Conservation (phyloP, 2,113 vertebrate genomes). For the Caranx melampygus region DNA sequence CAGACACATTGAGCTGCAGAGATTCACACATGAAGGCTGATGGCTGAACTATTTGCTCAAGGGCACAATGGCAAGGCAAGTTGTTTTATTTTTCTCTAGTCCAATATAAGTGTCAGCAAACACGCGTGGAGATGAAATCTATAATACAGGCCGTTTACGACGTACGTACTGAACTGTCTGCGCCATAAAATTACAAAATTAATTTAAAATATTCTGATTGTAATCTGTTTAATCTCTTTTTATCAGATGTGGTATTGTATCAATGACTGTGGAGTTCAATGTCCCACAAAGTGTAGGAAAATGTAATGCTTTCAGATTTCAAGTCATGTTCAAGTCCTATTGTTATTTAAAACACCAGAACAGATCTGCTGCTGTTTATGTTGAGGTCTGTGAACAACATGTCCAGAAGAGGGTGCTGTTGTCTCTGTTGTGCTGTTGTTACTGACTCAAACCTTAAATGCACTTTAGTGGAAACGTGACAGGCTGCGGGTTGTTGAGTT, state of each 20-base stretch:
- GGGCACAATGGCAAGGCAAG: neutral
- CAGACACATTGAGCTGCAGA: neutral
- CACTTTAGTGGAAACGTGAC: slow-evolving; percentile 59
- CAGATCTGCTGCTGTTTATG: neutral
- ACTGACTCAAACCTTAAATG: slow-evolving; percentile 2
- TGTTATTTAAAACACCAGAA: neutral
- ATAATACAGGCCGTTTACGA: slow-evolving; percentile 8
- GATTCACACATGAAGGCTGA: neutral
- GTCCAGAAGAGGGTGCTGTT: slow-evolving; percentile 34
- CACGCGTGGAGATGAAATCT: neutral
- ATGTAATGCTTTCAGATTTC: no score
- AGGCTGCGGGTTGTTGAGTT: neutral
- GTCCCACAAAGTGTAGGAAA: no score
- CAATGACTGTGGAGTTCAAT: no score
- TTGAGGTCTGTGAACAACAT: neutral
- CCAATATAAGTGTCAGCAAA: neutral
- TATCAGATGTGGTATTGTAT: no score
- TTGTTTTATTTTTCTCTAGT: neutral
- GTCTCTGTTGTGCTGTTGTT: neutral
- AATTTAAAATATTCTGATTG: neutral
- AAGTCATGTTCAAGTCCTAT: no score
- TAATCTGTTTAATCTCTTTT: no score
- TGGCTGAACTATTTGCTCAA: neutral
- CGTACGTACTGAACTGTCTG: neutral
- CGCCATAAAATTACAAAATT: slow-evolving; percentile 27